Evolutionary conservation across 2,797 vertebrate species (phyloP).

Genomic region (Lutjanus argentimaculatus): DNA sequence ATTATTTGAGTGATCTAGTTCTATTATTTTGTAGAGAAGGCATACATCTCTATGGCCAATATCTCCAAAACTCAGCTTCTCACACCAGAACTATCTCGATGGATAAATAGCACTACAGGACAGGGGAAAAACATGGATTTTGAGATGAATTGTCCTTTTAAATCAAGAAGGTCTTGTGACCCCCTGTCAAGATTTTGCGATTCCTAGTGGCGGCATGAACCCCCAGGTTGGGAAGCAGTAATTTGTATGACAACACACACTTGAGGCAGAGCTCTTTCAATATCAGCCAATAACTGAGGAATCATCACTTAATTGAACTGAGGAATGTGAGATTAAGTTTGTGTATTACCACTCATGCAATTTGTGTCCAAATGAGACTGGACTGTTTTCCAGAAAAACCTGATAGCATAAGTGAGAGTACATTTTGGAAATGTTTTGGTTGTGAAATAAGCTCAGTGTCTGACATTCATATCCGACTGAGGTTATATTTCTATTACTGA

Average conservation of each 20-base stretch:
- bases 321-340: slow-evolving; percentile 13
- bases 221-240: no score
- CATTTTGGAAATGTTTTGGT: slow-evolving; percentile 34
- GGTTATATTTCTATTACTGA: slow-evolving; percentile 54
- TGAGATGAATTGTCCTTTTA: no score
- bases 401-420: slow-evolving; percentile 4
- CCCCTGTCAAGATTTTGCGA: no score
- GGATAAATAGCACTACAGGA: no score
- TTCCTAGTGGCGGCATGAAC: no score
- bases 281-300: slow-evolving; percentile 10
- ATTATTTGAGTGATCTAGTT: no score
- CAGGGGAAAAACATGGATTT: no score
- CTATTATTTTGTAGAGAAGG: no score
- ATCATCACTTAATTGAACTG: slow-evolving; percentile 21
- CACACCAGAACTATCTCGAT: no score
- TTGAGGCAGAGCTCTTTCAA: background rate
- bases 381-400: slow-evolving; percentile 24
- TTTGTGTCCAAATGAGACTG: slow-evolving; percentile 9
- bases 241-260: background rate
- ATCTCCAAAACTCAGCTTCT: no score
- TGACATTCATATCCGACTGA: slow-evolving; percentile 37
- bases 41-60: no score
- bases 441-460: slow-evolving; percentile 40
- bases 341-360: slow-evolving; percentile 3
- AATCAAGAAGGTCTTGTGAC: no score